phyloP scores from a whole-genome alignment of 2,113 vertebrate species.

The Hoplias malabaricus region DNA sequence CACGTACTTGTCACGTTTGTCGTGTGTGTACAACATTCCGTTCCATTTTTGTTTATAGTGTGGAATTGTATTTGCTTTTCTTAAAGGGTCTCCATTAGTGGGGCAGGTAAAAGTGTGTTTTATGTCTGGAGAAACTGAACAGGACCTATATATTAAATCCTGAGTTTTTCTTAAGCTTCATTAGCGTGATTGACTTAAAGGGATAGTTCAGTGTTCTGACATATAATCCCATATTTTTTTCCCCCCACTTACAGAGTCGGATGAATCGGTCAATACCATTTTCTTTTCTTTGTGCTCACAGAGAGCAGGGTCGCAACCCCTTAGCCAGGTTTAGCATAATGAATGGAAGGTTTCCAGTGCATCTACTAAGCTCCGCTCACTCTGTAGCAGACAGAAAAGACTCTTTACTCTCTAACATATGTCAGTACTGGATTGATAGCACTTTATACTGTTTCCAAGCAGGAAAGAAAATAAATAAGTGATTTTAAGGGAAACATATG shows the following conservation, averaged over 20 bases:
- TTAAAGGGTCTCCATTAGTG: background rate
- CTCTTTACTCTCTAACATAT: background rate
- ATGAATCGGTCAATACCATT: background rate
- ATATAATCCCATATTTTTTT: background rate
- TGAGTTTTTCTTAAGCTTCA: background rate
- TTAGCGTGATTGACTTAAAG: background rate
- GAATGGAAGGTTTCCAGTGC: background rate
- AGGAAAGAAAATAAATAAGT: background rate
- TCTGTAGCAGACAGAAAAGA: background rate
- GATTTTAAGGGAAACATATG: background rate
- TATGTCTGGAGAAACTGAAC: background rate
- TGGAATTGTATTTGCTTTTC: background rate
- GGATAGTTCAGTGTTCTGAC: background rate
- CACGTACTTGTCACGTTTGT: background rate
- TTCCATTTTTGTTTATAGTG: background rate
- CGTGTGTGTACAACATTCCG: background rate
- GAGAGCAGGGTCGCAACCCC: background rate
- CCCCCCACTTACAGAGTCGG: background rate
- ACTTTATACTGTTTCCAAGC: background rate
- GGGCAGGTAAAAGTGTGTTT: background rate
- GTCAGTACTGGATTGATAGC: background rate
- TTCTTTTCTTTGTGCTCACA: background rate
- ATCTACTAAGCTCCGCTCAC: background rate
- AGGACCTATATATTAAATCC: background rate
- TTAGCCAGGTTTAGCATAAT: background rate